Percentiles rank a stretch among this genome's conserved stretches.
phyloP scores from a whole-genome alignment of 1,140 invertebrate genomes.

The Danaus plexippus region DNA sequence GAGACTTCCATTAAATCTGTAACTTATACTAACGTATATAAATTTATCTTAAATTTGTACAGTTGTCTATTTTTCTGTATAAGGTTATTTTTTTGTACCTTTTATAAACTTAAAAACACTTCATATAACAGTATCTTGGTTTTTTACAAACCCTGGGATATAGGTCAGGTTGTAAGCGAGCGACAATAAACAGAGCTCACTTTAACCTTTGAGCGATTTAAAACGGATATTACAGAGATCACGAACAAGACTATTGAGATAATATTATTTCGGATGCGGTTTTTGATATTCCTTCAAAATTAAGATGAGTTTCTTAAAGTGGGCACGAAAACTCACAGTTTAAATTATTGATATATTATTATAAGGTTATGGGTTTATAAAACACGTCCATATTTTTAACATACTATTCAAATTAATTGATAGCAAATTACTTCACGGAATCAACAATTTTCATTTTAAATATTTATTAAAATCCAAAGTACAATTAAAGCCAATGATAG shows the following conservation, averaged over 20 bases:
- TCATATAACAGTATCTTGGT: neutral
- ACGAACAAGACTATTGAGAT: slow-evolving; percentile 10
- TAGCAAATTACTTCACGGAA: slow-evolving; percentile 2
- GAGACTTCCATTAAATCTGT: neutral
- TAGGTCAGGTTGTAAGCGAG: slow-evolving; percentile 21
- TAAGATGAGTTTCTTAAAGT: too few species aligned
- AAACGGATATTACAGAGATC: slow-evolving; percentile 26
- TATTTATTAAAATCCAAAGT: too few species aligned
- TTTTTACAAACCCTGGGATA: slow-evolving; percentile 14
- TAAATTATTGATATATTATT: neutral
- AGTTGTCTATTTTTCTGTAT: too few species aligned
- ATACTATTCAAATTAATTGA: neutral
- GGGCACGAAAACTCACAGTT: too few species aligned
- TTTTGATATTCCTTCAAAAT: neutral
- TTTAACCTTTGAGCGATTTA: slow-evolving; percentile 33
- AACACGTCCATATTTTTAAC: too few species aligned
- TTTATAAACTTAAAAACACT: neutral
- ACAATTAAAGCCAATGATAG: too few species aligned
- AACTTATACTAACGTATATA: neutral
- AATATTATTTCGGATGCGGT: slow-evolving; percentile 17
- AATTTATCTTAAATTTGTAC: too few species aligned
- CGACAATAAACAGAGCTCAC: slow-evolving; percentile 39
- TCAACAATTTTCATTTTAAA: too few species aligned
- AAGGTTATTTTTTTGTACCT: neutral
- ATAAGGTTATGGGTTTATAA: neutral